phyloP scores from a whole-genome alignment of 2,888 invertebrate genomes.

The Linyphia triangularis region DNA sequence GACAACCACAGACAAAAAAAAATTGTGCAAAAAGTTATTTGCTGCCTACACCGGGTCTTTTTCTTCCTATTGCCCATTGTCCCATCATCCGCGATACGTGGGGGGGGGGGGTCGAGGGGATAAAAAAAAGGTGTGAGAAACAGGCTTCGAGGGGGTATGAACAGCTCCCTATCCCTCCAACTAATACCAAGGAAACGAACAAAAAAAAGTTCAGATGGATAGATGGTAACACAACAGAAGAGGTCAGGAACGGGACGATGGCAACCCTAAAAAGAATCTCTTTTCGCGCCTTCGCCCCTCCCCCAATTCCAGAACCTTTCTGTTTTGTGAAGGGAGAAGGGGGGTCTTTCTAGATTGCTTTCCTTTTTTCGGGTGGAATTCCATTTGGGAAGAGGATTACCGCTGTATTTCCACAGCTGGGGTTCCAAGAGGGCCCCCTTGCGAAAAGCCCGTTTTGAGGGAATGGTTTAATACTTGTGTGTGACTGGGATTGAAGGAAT shows the following conservation, averaged over 20 bases:
- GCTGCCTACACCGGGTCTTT: not conserved
- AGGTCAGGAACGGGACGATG: not conserved
- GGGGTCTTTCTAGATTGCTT: too few relatives aligned
- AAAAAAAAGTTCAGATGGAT: too few relatives aligned
- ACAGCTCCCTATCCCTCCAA: not conserved
- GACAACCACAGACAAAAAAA: too few relatives aligned
- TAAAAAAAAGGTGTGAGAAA: not conserved
- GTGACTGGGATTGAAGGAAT: too few relatives aligned
- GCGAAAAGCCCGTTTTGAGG: too few relatives aligned
- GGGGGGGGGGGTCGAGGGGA: not conserved
- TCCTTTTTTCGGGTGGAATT: too few relatives aligned
- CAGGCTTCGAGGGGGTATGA: not conserved
- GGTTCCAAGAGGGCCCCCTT: too few relatives aligned
- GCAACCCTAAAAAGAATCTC: not conserved
- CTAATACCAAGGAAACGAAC: too few relatives aligned
- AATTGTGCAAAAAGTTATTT: not conserved
- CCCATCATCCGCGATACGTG: too few relatives aligned
- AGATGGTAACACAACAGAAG: not conserved
- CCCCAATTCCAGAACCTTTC: not conserved
- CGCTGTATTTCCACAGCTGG: conserved; percentile 3
- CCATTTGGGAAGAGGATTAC: too few relatives aligned
- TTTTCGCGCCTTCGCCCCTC: not conserved
- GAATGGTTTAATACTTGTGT: too few relatives aligned
- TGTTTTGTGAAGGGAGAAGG: not conserved
- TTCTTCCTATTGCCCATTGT: not conserved